phyloP scores from a whole-genome alignment of 2,797 vertebrate genomes.

The Acrocephalus scirpaceus region DNA sequence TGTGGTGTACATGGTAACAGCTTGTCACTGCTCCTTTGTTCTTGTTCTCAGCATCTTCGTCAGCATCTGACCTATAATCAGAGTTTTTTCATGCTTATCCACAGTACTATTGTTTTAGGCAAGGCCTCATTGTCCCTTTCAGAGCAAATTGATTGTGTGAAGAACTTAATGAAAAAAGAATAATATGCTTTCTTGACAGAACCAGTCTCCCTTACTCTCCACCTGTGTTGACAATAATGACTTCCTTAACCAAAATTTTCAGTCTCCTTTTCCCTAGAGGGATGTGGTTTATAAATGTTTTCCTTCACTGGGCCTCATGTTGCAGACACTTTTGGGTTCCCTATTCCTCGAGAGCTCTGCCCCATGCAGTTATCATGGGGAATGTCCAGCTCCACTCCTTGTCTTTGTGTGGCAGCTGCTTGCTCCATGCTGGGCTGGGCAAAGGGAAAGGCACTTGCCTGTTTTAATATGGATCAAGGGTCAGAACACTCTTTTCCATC shows the following conservation, averaged over 20 bases:
- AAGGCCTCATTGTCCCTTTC: neutral
- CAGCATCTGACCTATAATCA: constrained; percentile 52
- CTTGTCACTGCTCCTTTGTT: constrained; percentile 50
- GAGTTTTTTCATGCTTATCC: constrained; percentile 4
- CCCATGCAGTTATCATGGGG: accelerated
- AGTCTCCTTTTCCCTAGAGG: neutral
- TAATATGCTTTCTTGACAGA: neutral
- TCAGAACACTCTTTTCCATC: neutral
- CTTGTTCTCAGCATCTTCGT: constrained; percentile 17
- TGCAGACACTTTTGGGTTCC: neutral
- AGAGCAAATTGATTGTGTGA: neutral
- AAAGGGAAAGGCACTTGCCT: neutral
- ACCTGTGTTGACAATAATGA: neutral
- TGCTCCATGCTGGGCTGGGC: neutral
- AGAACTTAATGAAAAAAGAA: neutral
- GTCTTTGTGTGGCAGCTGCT: neutral
- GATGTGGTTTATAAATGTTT: neutral
- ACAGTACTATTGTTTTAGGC: neutral
- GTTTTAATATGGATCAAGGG: neutral
- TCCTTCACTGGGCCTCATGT: neutral
- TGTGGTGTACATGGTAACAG: constrained; percentile 39
- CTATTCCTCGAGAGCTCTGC: neutral
- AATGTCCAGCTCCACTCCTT: neutral
- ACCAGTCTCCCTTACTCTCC: neutral
- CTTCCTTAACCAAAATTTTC: neutral